These are phyloP conservation scores for Gracilinanus agilis DNA, from an alignment of 2,113 vertebrate species.

Conservation along the genomic window DNA sequence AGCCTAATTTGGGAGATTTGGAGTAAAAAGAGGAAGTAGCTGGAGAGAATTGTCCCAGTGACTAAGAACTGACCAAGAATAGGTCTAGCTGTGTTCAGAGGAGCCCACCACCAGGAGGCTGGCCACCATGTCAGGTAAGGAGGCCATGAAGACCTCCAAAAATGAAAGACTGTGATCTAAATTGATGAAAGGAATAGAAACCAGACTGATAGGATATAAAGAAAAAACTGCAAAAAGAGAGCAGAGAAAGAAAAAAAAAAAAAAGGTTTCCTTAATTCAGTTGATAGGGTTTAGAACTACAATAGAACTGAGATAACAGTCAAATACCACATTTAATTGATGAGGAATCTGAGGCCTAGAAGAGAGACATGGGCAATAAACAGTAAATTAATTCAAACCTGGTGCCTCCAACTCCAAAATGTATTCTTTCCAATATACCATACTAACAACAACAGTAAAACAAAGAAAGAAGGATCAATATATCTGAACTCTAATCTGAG, in stretches of 20 bases:
- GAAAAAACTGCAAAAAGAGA: background rate
- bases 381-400: background rate
- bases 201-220: background rate
- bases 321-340: background rate
- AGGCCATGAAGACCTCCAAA: background rate
- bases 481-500: background rate
- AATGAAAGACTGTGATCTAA: background rate
- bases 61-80: background rate
- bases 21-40: too few relatives aligned
- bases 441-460: background rate
- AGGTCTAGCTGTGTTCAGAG: background rate
- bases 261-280: background rate
- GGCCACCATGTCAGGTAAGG: background rate
- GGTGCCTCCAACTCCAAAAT: background rate
- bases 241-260: too few relatives aligned
- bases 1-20: too few relatives aligned
- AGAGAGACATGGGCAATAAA: background rate
- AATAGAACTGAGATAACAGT: too few relatives aligned
- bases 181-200: background rate
- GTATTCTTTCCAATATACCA: background rate
- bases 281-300: background rate
- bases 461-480: background rate
- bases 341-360: background rate
- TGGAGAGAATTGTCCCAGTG: background rate
- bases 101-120: background rate